phyloP scores from a whole-genome alignment of 2,113 vertebrate genomes.

The Kryptolebias marmoratus region DNA sequence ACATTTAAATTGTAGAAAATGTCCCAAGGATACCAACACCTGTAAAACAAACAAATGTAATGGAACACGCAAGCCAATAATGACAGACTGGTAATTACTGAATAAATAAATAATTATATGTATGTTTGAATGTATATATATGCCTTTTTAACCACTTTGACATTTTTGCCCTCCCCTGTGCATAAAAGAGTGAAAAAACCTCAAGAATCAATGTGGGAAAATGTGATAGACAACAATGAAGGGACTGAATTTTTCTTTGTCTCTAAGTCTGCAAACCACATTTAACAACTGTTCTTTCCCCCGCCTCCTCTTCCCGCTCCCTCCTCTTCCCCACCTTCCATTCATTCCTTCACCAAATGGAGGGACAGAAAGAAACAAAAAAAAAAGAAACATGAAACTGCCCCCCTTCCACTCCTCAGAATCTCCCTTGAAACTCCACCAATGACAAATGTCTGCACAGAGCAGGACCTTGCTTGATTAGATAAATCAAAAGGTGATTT shows the following conservation, averaged over 20 bases:
- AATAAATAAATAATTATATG: no score
- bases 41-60: constrained; percentile 37
- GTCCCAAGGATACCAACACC: constrained; percentile 39
- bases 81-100: background rate
- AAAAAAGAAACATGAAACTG: constrained; percentile 60
- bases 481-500: constrained; percentile 89
- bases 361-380: constrained; percentile 72
- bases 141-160: no score
- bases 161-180: constrained; percentile 2
- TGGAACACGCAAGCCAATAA: background rate
- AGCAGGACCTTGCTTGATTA: constrained; percentile 84
- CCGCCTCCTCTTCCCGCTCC: constrained; percentile 34
- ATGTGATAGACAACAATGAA: background rate
- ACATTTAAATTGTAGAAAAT: constrained; percentile 32
- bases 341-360: constrained; percentile 65
- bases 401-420: constrained; percentile 27
- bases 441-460: constrained; percentile 84
- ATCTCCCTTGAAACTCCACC: constrained; percentile 38
- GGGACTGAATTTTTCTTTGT: constrained; percentile 56
- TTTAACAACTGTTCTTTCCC: constrained; percentile 73
- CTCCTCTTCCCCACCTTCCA: constrained; percentile 33
- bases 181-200: constrained; percentile 32
- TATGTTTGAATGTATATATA: no score
- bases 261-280: constrained; percentile 60
- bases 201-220: constrained; percentile 32